A percentile compares a stretch with the other conserved stretches of the same genome.
phyloP scores from a whole-genome alignment of 2,113 vertebrate genomes.

The Fukomys damarensis region DNA sequence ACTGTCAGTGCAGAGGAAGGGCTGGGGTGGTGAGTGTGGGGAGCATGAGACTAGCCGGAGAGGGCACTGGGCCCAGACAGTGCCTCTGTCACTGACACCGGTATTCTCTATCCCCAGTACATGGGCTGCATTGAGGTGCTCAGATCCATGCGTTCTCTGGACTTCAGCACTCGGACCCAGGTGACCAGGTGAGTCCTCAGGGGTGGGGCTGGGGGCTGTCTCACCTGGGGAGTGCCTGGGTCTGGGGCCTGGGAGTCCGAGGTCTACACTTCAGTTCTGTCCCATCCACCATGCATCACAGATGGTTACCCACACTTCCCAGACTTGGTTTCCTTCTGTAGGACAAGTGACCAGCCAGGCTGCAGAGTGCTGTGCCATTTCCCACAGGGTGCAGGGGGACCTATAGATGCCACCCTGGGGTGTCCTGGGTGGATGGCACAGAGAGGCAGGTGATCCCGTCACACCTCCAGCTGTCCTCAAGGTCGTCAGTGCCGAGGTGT shows the following conservation, averaged over 20 bases:
- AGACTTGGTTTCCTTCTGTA: not conserved
- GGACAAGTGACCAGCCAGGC: not conserved
- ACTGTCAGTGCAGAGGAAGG: not conserved
- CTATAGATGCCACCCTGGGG: not conserved
- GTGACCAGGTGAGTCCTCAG: slow-evolving; percentile 92
- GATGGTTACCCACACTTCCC: not conserved
- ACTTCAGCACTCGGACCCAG: slow-evolving; percentile 97
- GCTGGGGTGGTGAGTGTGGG: not conserved
- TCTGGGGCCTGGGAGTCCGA: rapidly evolving
- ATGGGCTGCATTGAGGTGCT: slow-evolving; percentile 98
- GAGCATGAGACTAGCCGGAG: not conserved
- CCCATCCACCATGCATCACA: not conserved
- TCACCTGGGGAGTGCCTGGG: not conserved
- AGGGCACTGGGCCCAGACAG: not conserved
- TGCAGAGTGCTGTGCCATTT: not conserved
- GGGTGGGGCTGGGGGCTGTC: not conserved
- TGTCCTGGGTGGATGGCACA: not conserved
- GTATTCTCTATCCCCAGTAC: slow-evolving; percentile 87
- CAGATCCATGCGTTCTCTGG: slow-evolving; percentile 97
- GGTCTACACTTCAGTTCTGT: not conserved
- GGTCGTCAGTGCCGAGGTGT: rapidly evolving
- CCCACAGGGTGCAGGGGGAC: not conserved
- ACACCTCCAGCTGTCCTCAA: not conserved
- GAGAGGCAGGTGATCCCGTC: rapidly evolving
- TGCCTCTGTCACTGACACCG: rapidly evolving